Base-by-base conservation (phyloP, 1,140 invertebrate species). In the Drosophila teissieri region DNA sequence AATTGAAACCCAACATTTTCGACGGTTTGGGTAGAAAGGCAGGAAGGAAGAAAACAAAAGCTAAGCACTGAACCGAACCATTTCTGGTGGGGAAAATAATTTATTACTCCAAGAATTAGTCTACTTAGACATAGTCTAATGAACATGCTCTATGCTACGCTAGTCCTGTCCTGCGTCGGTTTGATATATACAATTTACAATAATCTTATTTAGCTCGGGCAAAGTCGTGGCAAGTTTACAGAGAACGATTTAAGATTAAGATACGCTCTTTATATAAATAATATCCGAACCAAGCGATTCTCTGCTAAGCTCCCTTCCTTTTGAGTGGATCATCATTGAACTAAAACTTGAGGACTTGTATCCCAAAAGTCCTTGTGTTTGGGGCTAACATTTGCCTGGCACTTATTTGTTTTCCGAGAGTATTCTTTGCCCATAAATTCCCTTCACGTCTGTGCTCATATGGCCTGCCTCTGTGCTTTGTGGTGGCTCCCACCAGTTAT, bases 381-480 rank as follows among this genome's bases (percentile, higher is more conserved):
- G 8, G 7, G 7, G 31, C 31, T 31, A 31, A 31, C 36, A 44
- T 79, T 63, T 63, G 31, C 52, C 62, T 76, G 52, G 36, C 51
- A 68, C 64, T 68, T 48, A 5, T 14, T 14, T 22, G 40, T 17
- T 17, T 44, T 14, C 10, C 19, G 17, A 31, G 10, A 48, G 22
- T 15, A 14, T n/a, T n/a, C 17, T 12, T 11, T 45, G 17, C 42
- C 24, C 46, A 27, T 31, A 15, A 49, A 62, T 56, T 74, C 27
- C 27, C 15, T 27, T 34, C 34, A 57, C 34, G 62, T 78, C 60
- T 72, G 77, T 88, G 79, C 67, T 83, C 53, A 49, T 89, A 89
- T 89, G 84, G 84, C 84, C 80, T 89, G 84, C 84, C 84, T 89
- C 84, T 80, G 79, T 89, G 84, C 77, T 84, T 89, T 61, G 52